phyloP scores from a whole-genome alignment of 2,797 vertebrate species.

The Nothura maculosa region DNA sequence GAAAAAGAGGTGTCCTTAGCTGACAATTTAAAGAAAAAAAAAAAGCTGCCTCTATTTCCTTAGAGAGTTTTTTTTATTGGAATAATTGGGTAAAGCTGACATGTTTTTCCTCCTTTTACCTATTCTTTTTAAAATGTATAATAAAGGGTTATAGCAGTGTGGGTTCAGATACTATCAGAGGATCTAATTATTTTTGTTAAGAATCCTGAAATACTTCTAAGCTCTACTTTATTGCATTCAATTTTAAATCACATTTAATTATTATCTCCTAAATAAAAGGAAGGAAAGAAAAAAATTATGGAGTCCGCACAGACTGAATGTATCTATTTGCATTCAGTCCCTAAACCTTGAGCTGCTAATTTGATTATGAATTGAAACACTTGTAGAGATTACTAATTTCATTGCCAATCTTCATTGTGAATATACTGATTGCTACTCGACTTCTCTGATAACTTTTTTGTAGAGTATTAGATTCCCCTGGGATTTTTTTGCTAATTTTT shows the following conservation, averaged over 20 bases:
- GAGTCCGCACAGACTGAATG: not conserved
- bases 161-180: conserved; percentile 60
- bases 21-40: conserved; percentile 54
- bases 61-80: conserved; percentile 26
- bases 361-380: conserved; percentile 69
- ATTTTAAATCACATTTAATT: conserved; percentile 71
- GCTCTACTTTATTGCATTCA: conserved; percentile 42
- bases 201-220: conserved; percentile 57
- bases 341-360: conserved; percentile 41
- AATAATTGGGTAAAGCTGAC: conserved; percentile 47
- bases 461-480: not conserved
- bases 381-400: conserved; percentile 12
- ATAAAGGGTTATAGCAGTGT: conserved; percentile 29
- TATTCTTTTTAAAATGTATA: conserved; percentile 13
- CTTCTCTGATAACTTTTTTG: conserved; percentile 16
- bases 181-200: conserved; percentile 74
- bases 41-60: not conserved
- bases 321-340: conserved; percentile 43
- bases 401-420: conserved; percentile 1
- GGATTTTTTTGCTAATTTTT: not conserved
- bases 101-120: conserved; percentile 7
- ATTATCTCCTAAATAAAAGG: conserved; percentile 58
- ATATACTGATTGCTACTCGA: not conserved
- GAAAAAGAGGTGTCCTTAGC: conserved; percentile 12
- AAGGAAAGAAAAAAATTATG: conserved; percentile 28